phyloP scores from a whole-genome alignment of 2,113 vertebrate species.

The Orcinus orca region DNA sequence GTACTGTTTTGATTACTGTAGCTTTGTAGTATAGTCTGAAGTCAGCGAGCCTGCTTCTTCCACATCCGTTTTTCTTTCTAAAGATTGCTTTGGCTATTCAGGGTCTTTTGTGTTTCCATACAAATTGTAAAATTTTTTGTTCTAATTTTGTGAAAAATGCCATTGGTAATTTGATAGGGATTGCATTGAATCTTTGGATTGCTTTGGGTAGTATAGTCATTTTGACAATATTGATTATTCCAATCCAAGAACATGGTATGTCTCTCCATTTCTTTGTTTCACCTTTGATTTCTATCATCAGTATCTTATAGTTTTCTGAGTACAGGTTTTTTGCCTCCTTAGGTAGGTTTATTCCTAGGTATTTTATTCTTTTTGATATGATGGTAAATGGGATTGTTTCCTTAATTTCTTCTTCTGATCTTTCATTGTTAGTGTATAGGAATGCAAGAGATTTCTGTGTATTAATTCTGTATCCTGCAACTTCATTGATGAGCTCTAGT shows the following conservation, averaged over 20 bases:
- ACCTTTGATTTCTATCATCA: neutral
- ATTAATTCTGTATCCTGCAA: neutral
- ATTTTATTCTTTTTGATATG: neutral
- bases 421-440: neutral
- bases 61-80: too few relatives aligned
- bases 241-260: neutral
- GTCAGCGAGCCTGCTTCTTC: too few relatives aligned
- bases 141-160: too few relatives aligned
- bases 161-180: neutral
- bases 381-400: neutral
- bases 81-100: too few relatives aligned
- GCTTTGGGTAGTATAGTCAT: neutral
- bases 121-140: too few relatives aligned
- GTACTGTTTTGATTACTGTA: too few relatives aligned
- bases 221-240: neutral
- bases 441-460: neutral
- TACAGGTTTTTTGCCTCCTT: neutral
- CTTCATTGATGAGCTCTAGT: neutral
- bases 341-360: rapidly evolving
- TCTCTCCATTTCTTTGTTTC: neutral
- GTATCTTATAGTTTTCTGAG: neutral
- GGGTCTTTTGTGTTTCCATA: too few relatives aligned
- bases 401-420: neutral
- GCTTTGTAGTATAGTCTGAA: too few relatives aligned
- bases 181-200: neutral